Evolutionary conservation across 1,140 invertebrate genomes (phyloP), one percentile per base, ranked within the genome.

Genomic region (Asbolus verrucosus): DNA sequence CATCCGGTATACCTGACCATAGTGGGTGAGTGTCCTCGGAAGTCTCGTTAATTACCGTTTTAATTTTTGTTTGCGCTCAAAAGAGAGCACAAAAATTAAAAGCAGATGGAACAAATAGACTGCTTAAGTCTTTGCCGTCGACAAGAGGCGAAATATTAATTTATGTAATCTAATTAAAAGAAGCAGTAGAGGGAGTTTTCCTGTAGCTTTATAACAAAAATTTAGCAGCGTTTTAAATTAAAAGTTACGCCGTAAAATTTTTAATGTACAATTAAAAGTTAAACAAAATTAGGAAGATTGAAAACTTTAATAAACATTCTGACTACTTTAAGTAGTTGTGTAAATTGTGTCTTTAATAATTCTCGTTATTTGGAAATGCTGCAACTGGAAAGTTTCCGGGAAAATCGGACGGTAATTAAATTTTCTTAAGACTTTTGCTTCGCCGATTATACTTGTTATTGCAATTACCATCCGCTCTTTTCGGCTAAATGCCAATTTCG

Each of bases 1-100:
- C 89, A 92, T 77, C 88, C 89, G 6, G 86, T 94, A 36, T 87
- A 86, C 77, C 85, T 95, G 11, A 91, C 87, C 71, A 90, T 94
- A 73, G 90, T 94, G 21, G 92, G 93, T 94, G 81, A 91, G 91
- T 88, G 11, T 36, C 2, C 5, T 6, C 2, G 33, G n/a, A n/a
- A 36, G 11, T 11, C 27, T 30, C 11, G 11, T 36, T 36, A 36
- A 36, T 36, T 36, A 36, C 33, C 33, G 9, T 8, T 30, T 30
- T 4, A 5, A 36, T 36, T 36, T 36, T 36, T 36, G 19, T 27
- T 54, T 54, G 46, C 1, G 21, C 9, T 27, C 21, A 3, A 19
- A 46, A 19, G 4, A 30, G 9, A 30, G 27, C 9, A 4, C 27
- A 4, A 8, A n/a, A n/a, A 36, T 36, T 36, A 36, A 36, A 36